Conservation (phyloP, 2,888 invertebrate genomes). For the Nymphalis polychloros region DNA sequence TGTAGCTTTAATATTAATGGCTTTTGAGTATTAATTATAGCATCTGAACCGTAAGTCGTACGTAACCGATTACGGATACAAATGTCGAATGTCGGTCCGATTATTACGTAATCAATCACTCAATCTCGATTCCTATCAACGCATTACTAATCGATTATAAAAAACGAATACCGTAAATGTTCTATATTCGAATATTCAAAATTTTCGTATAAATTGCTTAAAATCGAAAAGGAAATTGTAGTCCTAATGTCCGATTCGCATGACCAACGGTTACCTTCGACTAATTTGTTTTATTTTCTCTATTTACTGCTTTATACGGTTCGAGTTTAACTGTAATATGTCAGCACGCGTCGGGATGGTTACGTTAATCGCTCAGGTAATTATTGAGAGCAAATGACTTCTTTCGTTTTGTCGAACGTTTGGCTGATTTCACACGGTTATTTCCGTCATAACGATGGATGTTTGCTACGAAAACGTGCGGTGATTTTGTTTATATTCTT, state of each 20-base stretch:
- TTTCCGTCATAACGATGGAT: slow-evolving; percentile 18
- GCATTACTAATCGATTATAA: slow-evolving; percentile 71
- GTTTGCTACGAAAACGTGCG: no score
- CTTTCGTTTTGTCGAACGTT: slow-evolving; percentile 48
- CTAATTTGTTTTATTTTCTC: slow-evolving; percentile 69
- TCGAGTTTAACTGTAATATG: slow-evolving; percentile 67
- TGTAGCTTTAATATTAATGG: slow-evolving; percentile 35
- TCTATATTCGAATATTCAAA: slow-evolving; percentile 57
- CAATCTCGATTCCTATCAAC: slow-evolving; percentile 60
- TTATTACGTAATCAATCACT: slow-evolving; percentile 68
- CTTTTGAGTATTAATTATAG: slow-evolving; percentile 36
- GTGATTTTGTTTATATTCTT: no score
- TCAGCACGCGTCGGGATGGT: slow-evolving; percentile 65
- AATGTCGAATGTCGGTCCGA: slow-evolving; percentile 42
- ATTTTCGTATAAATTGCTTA: slow-evolving; percentile 77
- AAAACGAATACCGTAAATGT: slow-evolving; percentile 60
- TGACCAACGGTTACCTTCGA: slow-evolving; percentile 61
- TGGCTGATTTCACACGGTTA: slow-evolving; percentile 60
- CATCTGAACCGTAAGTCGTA: slow-evolving; percentile 27
- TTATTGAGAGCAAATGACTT: slow-evolving; percentile 71
- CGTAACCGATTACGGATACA: slow-evolving; percentile 32
- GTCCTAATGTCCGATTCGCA: slow-evolving; percentile 77
- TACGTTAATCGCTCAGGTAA: slow-evolving; percentile 67
- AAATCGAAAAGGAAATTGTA: slow-evolving; percentile 77
- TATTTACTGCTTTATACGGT: slow-evolving; percentile 47